These are phyloP conservation scores for Atta cephalotes DNA, from an alignment of 1,140 invertebrate species.

Conservation along the genomic window DNA sequence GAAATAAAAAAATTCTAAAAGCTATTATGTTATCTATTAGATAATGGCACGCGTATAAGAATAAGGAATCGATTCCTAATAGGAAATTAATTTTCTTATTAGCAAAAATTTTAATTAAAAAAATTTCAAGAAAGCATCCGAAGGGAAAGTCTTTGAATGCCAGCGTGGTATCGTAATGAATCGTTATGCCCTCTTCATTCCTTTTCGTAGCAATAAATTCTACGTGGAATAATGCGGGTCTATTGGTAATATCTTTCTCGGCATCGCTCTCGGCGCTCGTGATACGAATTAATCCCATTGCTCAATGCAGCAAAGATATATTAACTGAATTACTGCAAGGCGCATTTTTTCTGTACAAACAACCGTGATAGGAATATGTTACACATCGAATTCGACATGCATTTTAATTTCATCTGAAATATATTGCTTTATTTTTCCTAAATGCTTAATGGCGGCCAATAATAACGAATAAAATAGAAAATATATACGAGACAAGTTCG, in stretches of 20 bases:
- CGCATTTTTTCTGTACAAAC: not conserved
- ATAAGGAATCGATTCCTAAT: not conserved
- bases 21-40: not conserved
- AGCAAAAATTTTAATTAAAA: conserved; percentile 29
- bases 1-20: not conserved
- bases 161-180: conserved; percentile 10
- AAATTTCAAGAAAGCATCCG: conserved; percentile 46
- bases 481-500: not conserved
- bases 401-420: not conserved
- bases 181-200: conserved; percentile 65
- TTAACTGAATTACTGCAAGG: conserved; percentile 30
- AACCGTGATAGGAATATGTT: conserved; percentile 2
- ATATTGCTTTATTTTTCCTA: not conserved
- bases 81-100: conserved; percentile 18
- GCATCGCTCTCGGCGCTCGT: conserved; percentile 51
- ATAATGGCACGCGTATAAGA: not conserved
- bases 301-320: conserved; percentile 33
- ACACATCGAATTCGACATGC: not conserved
- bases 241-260: conserved; percentile 45
- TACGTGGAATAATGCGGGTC: conserved; percentile 61
- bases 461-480: not conserved
- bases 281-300: conserved; percentile 68
- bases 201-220: conserved; percentile 68
- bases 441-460: not conserved
- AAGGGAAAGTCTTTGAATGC: conserved; percentile 34